These are phyloP conservation scores for Drosophila differens DNA, from an alignment of 2,888 invertebrate genomes.

Conservation along the genomic window DNA sequence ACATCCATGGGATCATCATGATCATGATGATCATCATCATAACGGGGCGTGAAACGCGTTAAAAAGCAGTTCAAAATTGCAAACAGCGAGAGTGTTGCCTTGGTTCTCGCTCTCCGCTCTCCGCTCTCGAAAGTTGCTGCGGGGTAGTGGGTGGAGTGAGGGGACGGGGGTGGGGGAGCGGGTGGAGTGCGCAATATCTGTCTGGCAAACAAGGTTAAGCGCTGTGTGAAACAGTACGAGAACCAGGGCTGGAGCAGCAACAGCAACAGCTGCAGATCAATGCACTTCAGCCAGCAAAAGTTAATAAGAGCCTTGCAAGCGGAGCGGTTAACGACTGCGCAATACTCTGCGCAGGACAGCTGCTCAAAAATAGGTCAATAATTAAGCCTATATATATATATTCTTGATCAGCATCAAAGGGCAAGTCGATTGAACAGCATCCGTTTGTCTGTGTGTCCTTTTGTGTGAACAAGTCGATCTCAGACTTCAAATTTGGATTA, in stretches of 20 bases:
- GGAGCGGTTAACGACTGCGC: background rate
- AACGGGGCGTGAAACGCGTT: constrained; percentile 44
- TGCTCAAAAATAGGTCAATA: no score
- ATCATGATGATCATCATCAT: constrained; percentile 12
- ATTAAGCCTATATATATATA: background rate
- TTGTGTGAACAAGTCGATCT: background rate
- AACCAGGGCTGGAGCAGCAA: constrained; percentile 38
- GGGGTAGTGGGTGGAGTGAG: constrained; percentile 7
- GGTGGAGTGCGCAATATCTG: constrained; percentile 13
- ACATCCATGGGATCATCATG: background rate
- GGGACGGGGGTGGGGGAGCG: background rate
- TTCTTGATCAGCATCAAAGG: background rate
- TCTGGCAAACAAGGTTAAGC: constrained; percentile 61
- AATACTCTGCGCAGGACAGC: constrained; percentile 5
- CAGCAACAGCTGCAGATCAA: constrained; percentile 33
- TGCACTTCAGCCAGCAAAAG: constrained; percentile 22
- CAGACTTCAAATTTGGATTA: background rate
- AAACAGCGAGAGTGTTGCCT: constrained; percentile 21
- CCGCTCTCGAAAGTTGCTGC: background rate
- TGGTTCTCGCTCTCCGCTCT: background rate
- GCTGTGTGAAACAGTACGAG: constrained; percentile 16
- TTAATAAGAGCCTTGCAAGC: background rate
- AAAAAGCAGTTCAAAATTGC: constrained; percentile 10
- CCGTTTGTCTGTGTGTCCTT: background rate
- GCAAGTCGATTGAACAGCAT: background rate